Percentiles rank a stretch among this genome's conserved stretches.
phyloP scores from a whole-genome alignment of 92 coral and sea anemone genomes.

The Paramuricea clavata region DNA sequence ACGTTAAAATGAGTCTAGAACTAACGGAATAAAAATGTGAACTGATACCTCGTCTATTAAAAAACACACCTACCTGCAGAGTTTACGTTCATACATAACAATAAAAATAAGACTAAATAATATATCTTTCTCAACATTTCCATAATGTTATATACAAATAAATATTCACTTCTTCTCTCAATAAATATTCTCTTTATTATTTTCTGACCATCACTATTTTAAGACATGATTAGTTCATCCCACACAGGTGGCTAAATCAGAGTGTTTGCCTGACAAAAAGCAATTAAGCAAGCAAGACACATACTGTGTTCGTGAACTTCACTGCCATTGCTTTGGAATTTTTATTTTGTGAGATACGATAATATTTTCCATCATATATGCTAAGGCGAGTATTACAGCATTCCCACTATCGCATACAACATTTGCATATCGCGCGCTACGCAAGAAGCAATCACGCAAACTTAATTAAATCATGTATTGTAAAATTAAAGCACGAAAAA shows the following conservation, averaged over 20 bases:
- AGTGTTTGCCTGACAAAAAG: not conserved
- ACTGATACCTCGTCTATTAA: no score
- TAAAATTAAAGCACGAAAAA: no score
- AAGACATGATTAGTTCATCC: not conserved
- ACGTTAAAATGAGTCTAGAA: no score
- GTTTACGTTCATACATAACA: not conserved
- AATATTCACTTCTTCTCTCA: not conserved
- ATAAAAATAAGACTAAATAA: not conserved
- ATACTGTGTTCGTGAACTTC: not conserved
- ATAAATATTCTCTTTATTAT: not conserved
- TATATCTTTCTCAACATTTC: not conserved
- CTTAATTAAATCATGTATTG: no score
- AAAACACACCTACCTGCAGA: not conserved
- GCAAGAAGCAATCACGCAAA: no score
- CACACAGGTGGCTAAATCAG: not conserved
- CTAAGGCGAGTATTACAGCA: no score
- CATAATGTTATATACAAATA: not conserved
- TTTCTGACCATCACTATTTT: not conserved
- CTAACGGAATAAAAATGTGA: no score
- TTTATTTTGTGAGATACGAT: not conserved
- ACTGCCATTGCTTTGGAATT: not conserved
- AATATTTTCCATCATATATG: no score
- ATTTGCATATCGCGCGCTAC: no score
- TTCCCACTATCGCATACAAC: no score
- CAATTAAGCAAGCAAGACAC: not conserved